Base-by-base conservation (phyloP, 1,140 invertebrate genomes). In the Orius laevigatus region DNA sequence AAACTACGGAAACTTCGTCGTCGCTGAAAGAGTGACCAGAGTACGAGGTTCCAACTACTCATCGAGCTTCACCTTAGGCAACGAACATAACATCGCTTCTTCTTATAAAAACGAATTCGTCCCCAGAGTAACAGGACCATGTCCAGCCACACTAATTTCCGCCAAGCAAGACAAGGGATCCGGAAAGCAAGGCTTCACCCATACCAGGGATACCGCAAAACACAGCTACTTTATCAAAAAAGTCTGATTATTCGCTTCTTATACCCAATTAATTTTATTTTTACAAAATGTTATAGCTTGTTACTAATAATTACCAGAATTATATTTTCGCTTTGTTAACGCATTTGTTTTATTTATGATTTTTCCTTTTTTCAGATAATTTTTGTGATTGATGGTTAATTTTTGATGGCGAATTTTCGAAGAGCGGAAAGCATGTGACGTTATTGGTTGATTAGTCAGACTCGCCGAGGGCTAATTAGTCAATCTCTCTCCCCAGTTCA, bases 181-280 rank as follows among this genome's bases (percentile, higher is more conserved):
- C 10, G n/a, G n/a, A n/a, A n/a, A n/a, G n/a, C n/a, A n/a, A n/a
- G 77, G 78, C 14, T 87, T 82, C 61, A 81, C 81, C 60, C 82
- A 85, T 56, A 83, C 82, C 1, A 72, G 83, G 51, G 81, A 85
- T 60, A 83, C 83, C 1, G 76, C 73, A 40, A 78, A 81, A 58
- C 84, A 87, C 59, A 84, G 84, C 60, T 87, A 85, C 60, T 88
- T 85, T 58, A 70, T 81, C 60, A 73, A 79, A 16, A 57, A 55
- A 50, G 53, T 56, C 20, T 51, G 49, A 50, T 25, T 25, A 25
- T 25, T 25, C 25, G 25, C 25, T 25, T 25, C 25, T 25, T 4
- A 25, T 25, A 25, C 25, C 3, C 8, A 25, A 4, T 8, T 25
- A 25, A 25, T 25, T 25, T 4, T 25, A 4, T 25, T 25, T 4